phyloP scores from a whole-genome alignment of 2,888 invertebrate species.

The Mamestra brassicae region DNA sequence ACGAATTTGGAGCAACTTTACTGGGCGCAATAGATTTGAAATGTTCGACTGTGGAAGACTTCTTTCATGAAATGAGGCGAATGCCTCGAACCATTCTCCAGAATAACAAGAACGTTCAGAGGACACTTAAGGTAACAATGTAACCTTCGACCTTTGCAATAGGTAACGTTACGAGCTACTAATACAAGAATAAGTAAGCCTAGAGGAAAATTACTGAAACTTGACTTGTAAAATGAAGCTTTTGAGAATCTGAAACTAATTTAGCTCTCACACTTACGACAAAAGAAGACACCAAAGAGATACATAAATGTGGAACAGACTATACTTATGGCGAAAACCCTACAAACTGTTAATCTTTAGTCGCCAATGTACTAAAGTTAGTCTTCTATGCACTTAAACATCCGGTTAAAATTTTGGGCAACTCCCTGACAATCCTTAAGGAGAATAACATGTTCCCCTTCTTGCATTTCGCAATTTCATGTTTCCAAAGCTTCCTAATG shows the following conservation, averaged over 20 bases:
- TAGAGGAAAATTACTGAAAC: constrained; percentile 29
- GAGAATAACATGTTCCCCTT: not conserved
- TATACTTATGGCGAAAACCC: not conserved
- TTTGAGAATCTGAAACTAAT: constrained; percentile 11
- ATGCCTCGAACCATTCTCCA: constrained; percentile 61
- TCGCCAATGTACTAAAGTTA: not conserved
- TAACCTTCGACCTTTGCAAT: constrained; percentile 69
- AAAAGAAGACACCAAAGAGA: not conserved
- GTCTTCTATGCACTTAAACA: not conserved
- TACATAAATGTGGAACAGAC: not conserved
- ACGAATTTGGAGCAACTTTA: constrained; percentile 10
- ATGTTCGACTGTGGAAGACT: constrained; percentile 46
- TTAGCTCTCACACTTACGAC: not conserved
- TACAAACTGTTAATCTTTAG: not conserved
- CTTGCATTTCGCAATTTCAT: constrained; percentile 14
- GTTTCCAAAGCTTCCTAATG: constrained; percentile 2
- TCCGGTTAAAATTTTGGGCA: not conserved
- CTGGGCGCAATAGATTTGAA: constrained; percentile 6
- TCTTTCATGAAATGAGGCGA: constrained; percentile 50
- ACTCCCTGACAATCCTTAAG: constrained; percentile 2
- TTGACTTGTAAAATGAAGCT: constrained; percentile 9
- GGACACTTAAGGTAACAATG: constrained; percentile 75
- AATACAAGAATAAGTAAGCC: constrained; percentile 44
- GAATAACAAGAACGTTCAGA: constrained; percentile 73
- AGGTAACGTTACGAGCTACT: constrained; percentile 66